A percentile compares a stretch with the other conserved stretches of the same genome.
Conservation (phyloP, 2,797 vertebrate species). For the Syndactyla subalaris region DNA sequence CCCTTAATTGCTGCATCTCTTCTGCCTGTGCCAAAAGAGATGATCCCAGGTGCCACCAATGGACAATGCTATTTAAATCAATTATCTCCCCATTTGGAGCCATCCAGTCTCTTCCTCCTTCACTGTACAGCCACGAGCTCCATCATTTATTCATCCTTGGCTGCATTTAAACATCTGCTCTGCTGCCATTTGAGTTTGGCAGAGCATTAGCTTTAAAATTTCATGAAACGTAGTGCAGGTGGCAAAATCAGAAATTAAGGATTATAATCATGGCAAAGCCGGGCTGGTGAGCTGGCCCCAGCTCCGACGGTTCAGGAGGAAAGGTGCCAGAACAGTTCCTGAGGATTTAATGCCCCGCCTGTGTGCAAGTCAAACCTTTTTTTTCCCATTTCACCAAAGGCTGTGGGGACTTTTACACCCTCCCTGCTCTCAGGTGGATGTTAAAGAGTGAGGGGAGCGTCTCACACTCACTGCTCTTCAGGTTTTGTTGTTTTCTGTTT, state of each 20-base stretch:
- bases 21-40: background rate
- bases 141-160: constrained; percentile 55
- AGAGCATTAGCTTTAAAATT: constrained; percentile 55
- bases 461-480: background rate
- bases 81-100: background rate
- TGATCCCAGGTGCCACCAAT: background rate
- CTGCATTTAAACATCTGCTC: constrained; percentile 57
- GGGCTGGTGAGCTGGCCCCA: fast-evolving
- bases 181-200: background rate
- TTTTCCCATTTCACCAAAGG: background rate
- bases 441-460: background rate
- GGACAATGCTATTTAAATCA: constrained; percentile 50
- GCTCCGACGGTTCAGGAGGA: background rate
- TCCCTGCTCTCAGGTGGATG: background rate
- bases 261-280: fast-evolving
- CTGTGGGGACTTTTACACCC: background rate
- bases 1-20: constrained; percentile 3
- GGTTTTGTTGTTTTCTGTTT: background rate
- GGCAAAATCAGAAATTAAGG: background rate
- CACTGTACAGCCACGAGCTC: background rate
- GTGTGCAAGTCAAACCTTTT: background rate
- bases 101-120: background rate
- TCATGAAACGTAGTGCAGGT: constrained; percentile 17
- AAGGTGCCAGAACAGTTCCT: fast-evolving
- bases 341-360: background rate